Evolutionary conservation across 1,140 invertebrate species (phyloP).

Genomic region (Gerris buenoi): DNA sequence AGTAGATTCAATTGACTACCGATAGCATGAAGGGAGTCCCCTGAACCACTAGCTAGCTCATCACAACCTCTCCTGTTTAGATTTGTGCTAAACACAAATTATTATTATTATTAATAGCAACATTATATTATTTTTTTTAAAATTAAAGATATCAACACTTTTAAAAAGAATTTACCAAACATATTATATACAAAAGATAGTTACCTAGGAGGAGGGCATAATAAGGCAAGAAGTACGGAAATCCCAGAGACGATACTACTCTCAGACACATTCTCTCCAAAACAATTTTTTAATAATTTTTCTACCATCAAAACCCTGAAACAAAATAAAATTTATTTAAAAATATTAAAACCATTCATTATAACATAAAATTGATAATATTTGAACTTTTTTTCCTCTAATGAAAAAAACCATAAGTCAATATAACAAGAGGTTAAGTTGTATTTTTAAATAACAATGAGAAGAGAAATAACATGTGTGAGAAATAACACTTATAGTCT

Average conservation of each 20-base stretch:
- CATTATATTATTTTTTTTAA: neutral
- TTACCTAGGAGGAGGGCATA: constrained; percentile 36
- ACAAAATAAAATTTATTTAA: constrained; percentile 16
- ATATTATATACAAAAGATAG: constrained; percentile 9
- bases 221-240: constrained; percentile 54
- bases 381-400: neutral
- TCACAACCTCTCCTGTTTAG: neutral
- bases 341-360: neutral
- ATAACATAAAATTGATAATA: neutral
- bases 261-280: constrained; percentile 47
- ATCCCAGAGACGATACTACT: constrained; percentile 64
- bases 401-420: neutral
- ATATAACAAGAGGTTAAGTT: neutral
- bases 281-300: constrained; percentile 53
- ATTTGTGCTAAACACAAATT: neutral
- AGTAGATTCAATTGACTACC: constrained; percentile 3
- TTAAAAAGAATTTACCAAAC: neutral
- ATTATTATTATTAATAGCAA: neutral
- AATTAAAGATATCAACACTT: neutral
- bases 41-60: neutral
- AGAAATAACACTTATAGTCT: neutral
- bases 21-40: neutral
- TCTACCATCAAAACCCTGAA: constrained; percentile 46
- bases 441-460: neutral
- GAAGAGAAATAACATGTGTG: neutral